Percentiles rank a stretch among this genome's conserved stretches.
These are phyloP conservation scores for Sturnira hondurensis DNA, from an alignment of 2,113 vertebrate species.

Conservation along the genomic window DNA sequence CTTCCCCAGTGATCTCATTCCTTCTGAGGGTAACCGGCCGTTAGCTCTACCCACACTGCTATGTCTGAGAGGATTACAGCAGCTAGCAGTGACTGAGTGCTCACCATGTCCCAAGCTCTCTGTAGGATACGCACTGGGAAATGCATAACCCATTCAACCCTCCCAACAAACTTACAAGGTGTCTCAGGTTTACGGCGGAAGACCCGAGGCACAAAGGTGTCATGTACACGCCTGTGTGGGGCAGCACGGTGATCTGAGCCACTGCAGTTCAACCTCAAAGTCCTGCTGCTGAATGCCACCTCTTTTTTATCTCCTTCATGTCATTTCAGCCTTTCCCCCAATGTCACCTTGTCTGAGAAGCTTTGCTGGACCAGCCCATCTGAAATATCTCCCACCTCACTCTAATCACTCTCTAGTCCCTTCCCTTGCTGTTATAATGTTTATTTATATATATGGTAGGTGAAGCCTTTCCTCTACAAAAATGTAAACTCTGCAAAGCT, in stretches of 20 bases:
- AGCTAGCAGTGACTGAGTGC: background rate
- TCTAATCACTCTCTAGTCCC: fast-evolving
- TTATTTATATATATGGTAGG: background rate
- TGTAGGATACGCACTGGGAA: background rate
- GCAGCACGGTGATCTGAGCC: too few relatives aligned
- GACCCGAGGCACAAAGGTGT: background rate
- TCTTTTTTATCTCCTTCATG: background rate
- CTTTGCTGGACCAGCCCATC: background rate
- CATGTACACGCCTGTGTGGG: fast-evolving
- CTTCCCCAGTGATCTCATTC: background rate
- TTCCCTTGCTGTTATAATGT: background rate
- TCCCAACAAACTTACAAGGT: too few relatives aligned
- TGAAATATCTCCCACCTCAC: background rate
- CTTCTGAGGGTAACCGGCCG: background rate
- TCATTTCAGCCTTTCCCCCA: background rate
- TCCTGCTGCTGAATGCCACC: background rate
- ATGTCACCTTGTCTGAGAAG: background rate
- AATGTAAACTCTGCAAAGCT: background rate
- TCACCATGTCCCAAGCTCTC: fast-evolving
- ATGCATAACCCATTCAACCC: background rate
- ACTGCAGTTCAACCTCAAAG: background rate
- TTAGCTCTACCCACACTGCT: too few relatives aligned
- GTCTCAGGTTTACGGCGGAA: background rate
- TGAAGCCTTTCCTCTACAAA: background rate
- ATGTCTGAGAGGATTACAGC: background rate